Percentiles rank a stretch among this genome's conserved stretches.
phyloP scores from a whole-genome alignment of 2,888 invertebrate species.

The Drosophila nr. perissopoda region DNA sequence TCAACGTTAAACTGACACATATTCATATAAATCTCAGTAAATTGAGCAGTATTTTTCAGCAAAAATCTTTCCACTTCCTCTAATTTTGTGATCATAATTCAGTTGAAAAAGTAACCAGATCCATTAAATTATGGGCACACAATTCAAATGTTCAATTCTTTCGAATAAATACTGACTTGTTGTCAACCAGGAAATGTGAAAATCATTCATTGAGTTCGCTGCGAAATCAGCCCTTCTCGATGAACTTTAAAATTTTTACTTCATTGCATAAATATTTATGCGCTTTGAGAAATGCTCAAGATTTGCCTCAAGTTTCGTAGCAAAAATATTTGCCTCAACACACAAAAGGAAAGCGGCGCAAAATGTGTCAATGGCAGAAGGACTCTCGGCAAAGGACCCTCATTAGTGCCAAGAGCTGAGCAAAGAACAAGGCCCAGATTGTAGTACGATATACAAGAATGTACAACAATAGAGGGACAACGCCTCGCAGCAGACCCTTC shows the following conservation, averaged over 20 bases:
- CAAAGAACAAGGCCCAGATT: conserved; percentile 64
- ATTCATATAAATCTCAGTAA: not conserved
- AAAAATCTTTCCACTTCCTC: not conserved
- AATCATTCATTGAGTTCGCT: conserved; percentile 15
- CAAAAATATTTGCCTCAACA: conserved; percentile 70
- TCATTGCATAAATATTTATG: conserved; percentile 78
- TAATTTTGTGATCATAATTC: not conserved
- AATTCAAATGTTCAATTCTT: not conserved
- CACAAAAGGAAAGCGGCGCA: conserved; percentile 57
- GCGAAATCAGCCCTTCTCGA: not conserved
- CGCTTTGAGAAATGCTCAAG: conserved; percentile 69
- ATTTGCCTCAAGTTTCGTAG: conserved; percentile 44
- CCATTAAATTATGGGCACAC: not conserved
- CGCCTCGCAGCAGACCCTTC: conserved; percentile 48
- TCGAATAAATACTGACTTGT: conserved; percentile 8
- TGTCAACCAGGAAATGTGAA: conserved; percentile 17
- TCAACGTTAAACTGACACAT: not conserved
- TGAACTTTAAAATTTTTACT: conserved; percentile 59
- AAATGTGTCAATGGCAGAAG: conserved; percentile 75
- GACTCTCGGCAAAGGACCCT: conserved; percentile 68
- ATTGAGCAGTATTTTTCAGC: not conserved
- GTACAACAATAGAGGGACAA: conserved; percentile 57
- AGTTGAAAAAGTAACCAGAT: not conserved
- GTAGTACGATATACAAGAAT: conserved; percentile 46
- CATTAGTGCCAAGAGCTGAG: conserved; percentile 67